These are phyloP conservation scores for Leptopilina syphax DNA, from an alignment of 2,888 invertebrate species.

Conservation along the genomic window DNA sequence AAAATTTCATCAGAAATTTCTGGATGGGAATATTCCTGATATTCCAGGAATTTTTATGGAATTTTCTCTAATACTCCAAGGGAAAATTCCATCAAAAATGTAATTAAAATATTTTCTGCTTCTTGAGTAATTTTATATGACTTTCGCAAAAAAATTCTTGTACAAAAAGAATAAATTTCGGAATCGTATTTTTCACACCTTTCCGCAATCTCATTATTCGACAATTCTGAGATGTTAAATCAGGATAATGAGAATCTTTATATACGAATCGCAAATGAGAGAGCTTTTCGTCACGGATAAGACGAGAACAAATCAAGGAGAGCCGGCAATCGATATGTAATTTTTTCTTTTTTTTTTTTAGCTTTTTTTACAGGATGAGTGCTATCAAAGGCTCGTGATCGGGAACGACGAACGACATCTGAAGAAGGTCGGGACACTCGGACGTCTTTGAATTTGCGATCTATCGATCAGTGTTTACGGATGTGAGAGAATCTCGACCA, in stretches of 20 bases:
- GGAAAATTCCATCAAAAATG: no score
- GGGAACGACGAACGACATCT: slow-evolving; percentile 20
- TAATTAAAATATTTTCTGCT: no score
- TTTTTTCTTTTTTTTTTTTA: not conserved
- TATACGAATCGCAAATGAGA: not conserved
- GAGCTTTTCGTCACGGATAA: slow-evolving; percentile 41
- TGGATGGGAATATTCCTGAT: no score
- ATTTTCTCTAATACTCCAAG: no score
- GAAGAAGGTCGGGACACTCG: slow-evolving; percentile 31
- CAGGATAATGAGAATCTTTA: slow-evolving; percentile 44
- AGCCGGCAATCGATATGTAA: slow-evolving; percentile 47
- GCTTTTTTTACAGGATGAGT: slow-evolving; percentile 4
- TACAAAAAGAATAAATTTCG: not conserved
- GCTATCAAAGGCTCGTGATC: slow-evolving; percentile 41
- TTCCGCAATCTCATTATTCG: slow-evolving; percentile 47
- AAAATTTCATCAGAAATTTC: no score
- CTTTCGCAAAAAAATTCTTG: not conserved
- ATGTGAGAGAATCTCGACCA: slow-evolving; percentile 35
- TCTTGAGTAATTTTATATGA: no score
- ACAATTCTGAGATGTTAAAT: not conserved
- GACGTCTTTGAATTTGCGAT: slow-evolving; percentile 36
- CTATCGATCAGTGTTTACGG: slow-evolving; percentile 40
- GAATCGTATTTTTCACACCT: not conserved
- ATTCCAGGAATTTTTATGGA: no score
- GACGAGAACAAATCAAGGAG: slow-evolving; percentile 41